Base-by-base conservation (phyloP, 2,888 invertebrate genomes). In the Cheilosia vulpina region DNA sequence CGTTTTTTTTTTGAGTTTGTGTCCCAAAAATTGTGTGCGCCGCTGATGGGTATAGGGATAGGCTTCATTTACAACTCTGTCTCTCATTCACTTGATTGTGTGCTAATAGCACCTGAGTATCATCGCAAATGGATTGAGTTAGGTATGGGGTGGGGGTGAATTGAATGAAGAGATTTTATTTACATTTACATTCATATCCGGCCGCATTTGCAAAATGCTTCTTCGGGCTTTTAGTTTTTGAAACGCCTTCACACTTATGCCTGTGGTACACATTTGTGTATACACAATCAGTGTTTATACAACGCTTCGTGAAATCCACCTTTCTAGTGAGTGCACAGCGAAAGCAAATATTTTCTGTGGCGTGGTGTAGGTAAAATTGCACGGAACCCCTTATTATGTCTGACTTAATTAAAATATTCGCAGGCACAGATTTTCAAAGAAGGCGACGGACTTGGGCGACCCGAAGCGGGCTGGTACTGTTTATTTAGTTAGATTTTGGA, bases 21-120 rank as follows among this genome's bases (percentile, higher is more conserved):
- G 41, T 15, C 52, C 52, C 62, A 24, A 52, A 47, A 60, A 58
- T 41, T 38, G 9, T 53, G 57, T 43, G 15, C 31, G 45, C 6
- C 27, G 27, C 24, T 9, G 27, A 17, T 19, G 31, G 21, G 27
- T 2, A 0, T 7, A 7, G 31, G 41, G 27, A 4, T 34, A 27
- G 62, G 21, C 17, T 38, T 53, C 69, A 62, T 69, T 77, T 77
- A 77, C 77, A 77, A 62, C 62, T 55, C 62, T 68, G 65, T 58
- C 41, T 71, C 65, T 65, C 71, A n/a, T 58, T 24, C n/a, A 58
- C 19, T 62, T 78, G 71, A 78, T 71, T 78, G 71, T 71, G 78
- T 71, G 78, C 69, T 78, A 71, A 77, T 69, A 69, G 69, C 77
- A 77, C 69, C 69, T 69, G 68, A 77, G 77, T 77, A 77, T 77